phyloP scores from a whole-genome alignment of 2,888 invertebrate species.

The Drosophila mettleri region DNA sequence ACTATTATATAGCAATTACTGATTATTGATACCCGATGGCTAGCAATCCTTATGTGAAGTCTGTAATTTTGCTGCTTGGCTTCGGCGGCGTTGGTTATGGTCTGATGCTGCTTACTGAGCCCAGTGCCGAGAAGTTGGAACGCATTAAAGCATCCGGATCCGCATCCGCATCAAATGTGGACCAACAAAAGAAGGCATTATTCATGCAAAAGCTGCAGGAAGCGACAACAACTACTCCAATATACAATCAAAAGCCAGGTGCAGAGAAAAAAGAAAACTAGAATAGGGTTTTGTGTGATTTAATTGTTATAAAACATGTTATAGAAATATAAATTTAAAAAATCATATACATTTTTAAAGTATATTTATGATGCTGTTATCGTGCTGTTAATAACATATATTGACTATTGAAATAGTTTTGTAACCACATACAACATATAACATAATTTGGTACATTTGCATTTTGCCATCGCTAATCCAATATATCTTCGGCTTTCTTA shows the following conservation, averaged over 20 bases:
- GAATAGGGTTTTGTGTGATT: constrained; percentile 9
- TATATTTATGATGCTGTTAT: too few relatives aligned
- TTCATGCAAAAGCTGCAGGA: constrained; percentile 81
- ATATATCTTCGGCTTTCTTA: not conserved
- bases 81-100: constrained; percentile 88
- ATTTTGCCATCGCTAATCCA: not conserved
- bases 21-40: constrained; percentile 73
- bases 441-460: not conserved
- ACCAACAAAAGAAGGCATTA: constrained; percentile 76
- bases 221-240: constrained; percentile 68
- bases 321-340: constrained; percentile 34
- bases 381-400: not conserved
- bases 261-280: constrained; percentile 58
- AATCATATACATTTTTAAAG: too few relatives aligned
- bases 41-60: constrained; percentile 83
- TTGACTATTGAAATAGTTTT: not conserved
- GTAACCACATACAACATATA: not conserved
- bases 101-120: constrained; percentile 87
- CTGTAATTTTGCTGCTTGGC: constrained; percentile 87
- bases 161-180: constrained; percentile 62
- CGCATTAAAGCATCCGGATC: constrained; percentile 72
- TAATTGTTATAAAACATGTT: constrained; percentile 30
- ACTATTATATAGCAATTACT: not conserved
- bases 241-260: constrained; percentile 53
- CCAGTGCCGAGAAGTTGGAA: constrained; percentile 85